These are phyloP conservation scores for Dolichopus griseipennis DNA, from an alignment of 2,888 invertebrate genomes.

Conservation along the genomic window DNA sequence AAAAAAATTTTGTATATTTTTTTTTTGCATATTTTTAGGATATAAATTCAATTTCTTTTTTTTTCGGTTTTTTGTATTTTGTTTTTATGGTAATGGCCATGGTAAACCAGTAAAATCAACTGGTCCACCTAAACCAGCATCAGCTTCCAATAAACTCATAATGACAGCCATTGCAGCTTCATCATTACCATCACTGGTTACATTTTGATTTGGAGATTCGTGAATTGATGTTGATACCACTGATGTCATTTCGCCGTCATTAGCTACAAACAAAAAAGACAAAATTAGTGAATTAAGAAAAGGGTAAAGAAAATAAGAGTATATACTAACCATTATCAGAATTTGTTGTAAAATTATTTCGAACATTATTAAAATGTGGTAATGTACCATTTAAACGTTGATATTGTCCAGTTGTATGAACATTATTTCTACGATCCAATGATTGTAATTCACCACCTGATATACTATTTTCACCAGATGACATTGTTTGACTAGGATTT, in stretches of 20 bases:
- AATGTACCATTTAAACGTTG: constrained; percentile 22
- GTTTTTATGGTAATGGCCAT: constrained; percentile 46
- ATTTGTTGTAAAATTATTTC: constrained; percentile 39
- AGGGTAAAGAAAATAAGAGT: background rate
- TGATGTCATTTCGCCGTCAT: constrained; percentile 19
- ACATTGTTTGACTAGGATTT: constrained; percentile 19
- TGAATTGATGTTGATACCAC: constrained; percentile 14
- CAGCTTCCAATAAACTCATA: constrained; percentile 82
- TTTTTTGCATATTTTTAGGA: too few species aligned
- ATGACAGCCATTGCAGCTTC: constrained; percentile 89
- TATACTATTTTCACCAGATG: constrained; percentile 21
- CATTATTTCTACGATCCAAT: background rate
- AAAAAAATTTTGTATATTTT: too few species aligned
- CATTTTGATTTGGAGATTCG: constrained; percentile 26
- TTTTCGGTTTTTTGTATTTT: too few species aligned
- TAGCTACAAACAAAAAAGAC: constrained; percentile 14
- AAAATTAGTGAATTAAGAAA: constrained; percentile 5
- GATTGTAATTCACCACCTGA: constrained; percentile 18
- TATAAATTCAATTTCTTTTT: too few species aligned
- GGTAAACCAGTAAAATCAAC: constrained; percentile 79
- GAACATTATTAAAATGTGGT: constrained; percentile 27
- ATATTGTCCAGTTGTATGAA: background rate
- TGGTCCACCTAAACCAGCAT: constrained; percentile 79
- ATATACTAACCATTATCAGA: constrained; percentile 24
- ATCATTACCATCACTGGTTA: constrained; percentile 63